These are phyloP conservation scores for Clivina fossor DNA, from an alignment of 2,888 invertebrate genomes.

Conservation along the genomic window DNA sequence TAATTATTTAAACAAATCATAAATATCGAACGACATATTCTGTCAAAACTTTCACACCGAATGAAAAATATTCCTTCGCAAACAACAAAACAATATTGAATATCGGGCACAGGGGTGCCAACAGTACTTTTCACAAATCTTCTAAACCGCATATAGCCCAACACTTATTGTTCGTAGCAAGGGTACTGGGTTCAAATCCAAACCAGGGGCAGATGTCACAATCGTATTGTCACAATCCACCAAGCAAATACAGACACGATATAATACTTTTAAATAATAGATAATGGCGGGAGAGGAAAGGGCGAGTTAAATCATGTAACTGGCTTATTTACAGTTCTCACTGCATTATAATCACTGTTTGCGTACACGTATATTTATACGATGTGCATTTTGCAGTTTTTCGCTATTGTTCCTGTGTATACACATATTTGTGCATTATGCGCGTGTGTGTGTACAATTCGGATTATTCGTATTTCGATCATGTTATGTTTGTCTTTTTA, in stretches of 20 bases:
- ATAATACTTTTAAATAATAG: too few species aligned
- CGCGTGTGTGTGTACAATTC: constrained; percentile 17
- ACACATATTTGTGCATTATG: constrained; percentile 13
- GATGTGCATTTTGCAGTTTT: constrained; percentile 32
- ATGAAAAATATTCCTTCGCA: background rate
- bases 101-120: background rate
- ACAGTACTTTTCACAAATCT: background rate
- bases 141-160: constrained; percentile 11
- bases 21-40: constrained; percentile 20
- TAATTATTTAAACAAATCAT: constrained; percentile 1
- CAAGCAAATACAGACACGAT: constrained; percentile 12
- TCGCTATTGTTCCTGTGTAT: constrained; percentile 22
- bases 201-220: background rate
- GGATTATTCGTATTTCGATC: constrained; percentile 14
- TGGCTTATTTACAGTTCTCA: constrained; percentile 43
- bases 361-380: constrained; percentile 39
- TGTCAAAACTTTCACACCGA: constrained; percentile 21
- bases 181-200: constrained; percentile 11
- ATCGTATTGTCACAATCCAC: too few species aligned
- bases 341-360: constrained; percentile 44
- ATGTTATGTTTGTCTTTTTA: background rate
- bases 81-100: background rate
- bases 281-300: too few species aligned
- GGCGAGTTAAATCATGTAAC: constrained; percentile 6
- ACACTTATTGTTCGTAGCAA: constrained; percentile 15